Conservation (phyloP, 1,140 invertebrate genomes). For the Conus betulinus region DNA sequence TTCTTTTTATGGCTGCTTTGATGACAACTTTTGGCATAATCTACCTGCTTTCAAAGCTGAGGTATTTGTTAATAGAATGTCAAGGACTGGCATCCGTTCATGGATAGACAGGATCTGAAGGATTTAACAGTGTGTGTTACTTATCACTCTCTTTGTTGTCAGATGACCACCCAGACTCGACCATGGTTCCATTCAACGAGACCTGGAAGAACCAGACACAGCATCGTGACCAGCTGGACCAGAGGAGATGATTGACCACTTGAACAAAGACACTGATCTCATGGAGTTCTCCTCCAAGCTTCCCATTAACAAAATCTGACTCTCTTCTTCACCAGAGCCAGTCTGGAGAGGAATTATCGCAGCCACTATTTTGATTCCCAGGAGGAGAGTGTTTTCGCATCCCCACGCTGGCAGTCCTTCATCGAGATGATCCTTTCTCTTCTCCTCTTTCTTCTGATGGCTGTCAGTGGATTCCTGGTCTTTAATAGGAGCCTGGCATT, state of each 20-base stretch:
- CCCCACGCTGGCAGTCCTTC: slow-evolving; percentile 90
- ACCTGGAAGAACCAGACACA: slow-evolving; percentile 35
- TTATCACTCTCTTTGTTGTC: background rate
- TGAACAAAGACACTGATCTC: slow-evolving; percentile 86
- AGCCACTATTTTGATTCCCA: slow-evolving; percentile 85
- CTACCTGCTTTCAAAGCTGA: too few species aligned
- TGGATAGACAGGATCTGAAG: too few species aligned
- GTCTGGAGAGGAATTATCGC: slow-evolving; percentile 91
- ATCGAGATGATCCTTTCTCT: slow-evolving; percentile 90
- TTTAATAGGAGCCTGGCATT: slow-evolving; percentile 75
- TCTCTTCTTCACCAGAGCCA: slow-evolving; percentile 85
- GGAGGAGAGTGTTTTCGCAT: slow-evolving; percentile 82
- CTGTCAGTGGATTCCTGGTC: slow-evolving; percentile 65
- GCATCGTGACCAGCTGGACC: slow-evolving; percentile 57
- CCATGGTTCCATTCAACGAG: slow-evolving; percentile 52
- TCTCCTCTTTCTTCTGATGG: slow-evolving; percentile 76
- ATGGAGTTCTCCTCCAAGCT: slow-evolving; percentile 91
- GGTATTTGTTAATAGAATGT: too few species aligned
- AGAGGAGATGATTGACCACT: slow-evolving; percentile 63
- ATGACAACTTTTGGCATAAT: too few species aligned
- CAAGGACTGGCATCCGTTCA: too few species aligned
- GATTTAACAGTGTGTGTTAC: too few species aligned
- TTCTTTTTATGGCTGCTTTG: too few species aligned
- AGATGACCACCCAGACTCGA: slow-evolving; percentile 42
- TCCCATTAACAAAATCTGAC: slow-evolving; percentile 88